Percentiles rank a stretch among this genome's conserved stretches.
Conservation (phyloP, 2,113 vertebrate species). For the Muntiacus muntjak region DNA sequence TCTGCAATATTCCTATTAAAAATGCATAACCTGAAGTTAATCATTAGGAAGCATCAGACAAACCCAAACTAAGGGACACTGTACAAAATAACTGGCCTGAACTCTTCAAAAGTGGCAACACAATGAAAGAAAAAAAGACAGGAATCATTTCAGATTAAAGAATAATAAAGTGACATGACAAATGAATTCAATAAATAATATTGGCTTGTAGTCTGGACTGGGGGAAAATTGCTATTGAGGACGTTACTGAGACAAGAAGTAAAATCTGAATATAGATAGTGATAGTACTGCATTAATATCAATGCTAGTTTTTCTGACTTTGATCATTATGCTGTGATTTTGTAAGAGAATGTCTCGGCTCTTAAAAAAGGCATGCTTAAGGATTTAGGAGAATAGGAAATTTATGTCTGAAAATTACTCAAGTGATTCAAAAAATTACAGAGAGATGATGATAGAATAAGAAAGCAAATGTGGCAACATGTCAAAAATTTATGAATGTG, state of each 20-base stretch:
- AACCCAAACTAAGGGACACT: background rate
- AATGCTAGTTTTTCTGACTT: background rate
- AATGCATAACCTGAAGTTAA: background rate
- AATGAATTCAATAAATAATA: background rate
- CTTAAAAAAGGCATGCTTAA: background rate
- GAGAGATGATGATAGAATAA: background rate
- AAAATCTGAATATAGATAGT: background rate
- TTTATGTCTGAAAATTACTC: background rate
- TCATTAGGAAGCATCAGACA: background rate
- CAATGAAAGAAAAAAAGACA: background rate
- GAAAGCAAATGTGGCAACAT: background rate
- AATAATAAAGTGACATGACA: background rate
- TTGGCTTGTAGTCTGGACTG: background rate
- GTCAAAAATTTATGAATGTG: slow-evolving; percentile 10
- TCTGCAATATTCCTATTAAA: background rate
- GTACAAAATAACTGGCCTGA: background rate
- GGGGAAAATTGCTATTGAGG: background rate
- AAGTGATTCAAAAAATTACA: background rate
- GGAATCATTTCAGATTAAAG: background rate
- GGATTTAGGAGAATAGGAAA: background rate
- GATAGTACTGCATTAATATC: background rate
- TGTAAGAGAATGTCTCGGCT: background rate
- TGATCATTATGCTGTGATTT: background rate
- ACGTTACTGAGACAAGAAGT: background rate
- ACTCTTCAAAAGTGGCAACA: background rate